Evolutionary conservation across 2,888 invertebrate genomes (phyloP), one percentile per base, ranked within the genome.

Genomic region (Brachypterus glaber): DNA sequence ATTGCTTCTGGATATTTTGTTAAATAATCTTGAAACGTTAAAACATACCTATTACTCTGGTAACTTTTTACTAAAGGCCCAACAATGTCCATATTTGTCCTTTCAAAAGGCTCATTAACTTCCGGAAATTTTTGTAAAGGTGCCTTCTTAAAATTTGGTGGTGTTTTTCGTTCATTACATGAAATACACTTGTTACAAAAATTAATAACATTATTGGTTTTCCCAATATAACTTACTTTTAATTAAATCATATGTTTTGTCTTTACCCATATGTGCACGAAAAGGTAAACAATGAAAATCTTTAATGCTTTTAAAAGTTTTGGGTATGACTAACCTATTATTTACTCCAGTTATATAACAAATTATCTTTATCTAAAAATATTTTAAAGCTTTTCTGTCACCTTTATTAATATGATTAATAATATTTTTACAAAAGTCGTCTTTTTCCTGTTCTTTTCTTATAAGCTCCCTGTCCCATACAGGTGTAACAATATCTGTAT

Each of bases 1-100:
- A 55, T 47, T 1, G 51, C 52, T 46, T 57, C 57, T 1, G 49
- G 37, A 32, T 48, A 57, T 39, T 46, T 50, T 0, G 50, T 47
- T 12, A 52, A 45, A 35, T 48, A 41, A 31, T 53, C 53, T 15
- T 46, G 47, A 14, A 53, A 46, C 0, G 56, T 57, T 3, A 56
- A 26, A 3, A 57, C 41, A 33, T 52, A 57, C 35, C 44, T 45
- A 31, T 54, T 51, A 17, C 52, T 53, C 1, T n/a, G 11, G 2
- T 33, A 2, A 4, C 49, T 46, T 1, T 35, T 35, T 1, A 43
- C 34, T 11, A 55, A 38, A 8, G 52, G 54, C 2, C 55, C 55
- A 4, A 53, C 53, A 2, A 57, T 43, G 25, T 57, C 54, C 43
- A 56, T 39, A 7, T 45, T 40, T 5, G 48, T 38, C 3, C 47